These are phyloP conservation scores for Aplysina aerophoba DNA, from an alignment of 37 sponge, comb jelly and placozoan genomes.

Conservation along the genomic window DNA sequence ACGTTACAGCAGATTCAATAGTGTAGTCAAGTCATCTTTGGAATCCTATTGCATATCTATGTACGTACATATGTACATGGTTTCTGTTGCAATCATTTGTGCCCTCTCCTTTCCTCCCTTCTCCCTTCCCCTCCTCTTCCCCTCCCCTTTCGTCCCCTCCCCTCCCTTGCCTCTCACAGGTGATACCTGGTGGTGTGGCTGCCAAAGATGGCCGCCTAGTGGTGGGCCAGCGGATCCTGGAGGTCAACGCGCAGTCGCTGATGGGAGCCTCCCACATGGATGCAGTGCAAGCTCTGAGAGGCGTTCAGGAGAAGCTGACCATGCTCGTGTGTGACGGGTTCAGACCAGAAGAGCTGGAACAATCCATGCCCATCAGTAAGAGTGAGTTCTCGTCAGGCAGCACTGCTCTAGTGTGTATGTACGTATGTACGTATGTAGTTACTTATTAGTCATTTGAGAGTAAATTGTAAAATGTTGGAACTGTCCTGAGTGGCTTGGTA, in stretches of 20 bases:
- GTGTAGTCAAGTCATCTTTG: too few species aligned
- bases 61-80: too few species aligned
- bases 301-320: conserved; percentile 39
- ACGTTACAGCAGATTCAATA: too few species aligned
- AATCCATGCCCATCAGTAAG: not conserved
- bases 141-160: too few species aligned
- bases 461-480: too few species aligned
- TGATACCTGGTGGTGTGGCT: conserved; percentile 58
- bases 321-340: conserved; percentile 84
- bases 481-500: too few species aligned
- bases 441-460: too few species aligned
- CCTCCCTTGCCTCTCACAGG: conserved; percentile 30
- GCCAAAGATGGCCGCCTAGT: conserved; percentile 58
- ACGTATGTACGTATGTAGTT: not conserved
- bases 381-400: too few species aligned
- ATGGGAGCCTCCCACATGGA: conserved; percentile 80
- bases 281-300: conserved; percentile 76
- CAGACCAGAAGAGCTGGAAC: conserved; percentile 41
- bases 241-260: conserved; percentile 83
- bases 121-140: too few species aligned
- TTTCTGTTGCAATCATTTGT: too few species aligned
- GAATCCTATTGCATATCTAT: too few species aligned
- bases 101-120: too few species aligned
- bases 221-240: conserved; percentile 82
- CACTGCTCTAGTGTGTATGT: not conserved